Percentiles rank a stretch among this genome's conserved stretches.
These are phyloP conservation scores for Priocnemis perturbator DNA, from an alignment of 2,888 invertebrate species.

Conservation along the genomic window DNA sequence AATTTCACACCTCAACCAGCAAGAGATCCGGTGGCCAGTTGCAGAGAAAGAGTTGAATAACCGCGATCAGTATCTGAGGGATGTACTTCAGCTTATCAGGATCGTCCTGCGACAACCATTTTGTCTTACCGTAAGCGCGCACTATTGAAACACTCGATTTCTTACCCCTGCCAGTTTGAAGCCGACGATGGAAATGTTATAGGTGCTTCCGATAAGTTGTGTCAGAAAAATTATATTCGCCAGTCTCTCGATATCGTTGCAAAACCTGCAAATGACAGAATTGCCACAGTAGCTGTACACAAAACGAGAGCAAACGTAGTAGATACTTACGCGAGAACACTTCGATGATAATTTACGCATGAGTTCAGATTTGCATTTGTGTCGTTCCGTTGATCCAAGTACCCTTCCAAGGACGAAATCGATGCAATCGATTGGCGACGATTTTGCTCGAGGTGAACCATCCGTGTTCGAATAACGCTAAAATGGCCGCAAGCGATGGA, in stretches of 20 bases:
- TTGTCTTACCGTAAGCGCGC: neutral
- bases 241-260: constrained; percentile 42
- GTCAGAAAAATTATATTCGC: constrained; percentile 44
- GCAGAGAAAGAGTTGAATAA: constrained; percentile 54
- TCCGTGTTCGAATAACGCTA: constrained; percentile 27
- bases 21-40: constrained; percentile 58
- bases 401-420: no score
- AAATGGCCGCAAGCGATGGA: constrained; percentile 50
- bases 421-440: no score
- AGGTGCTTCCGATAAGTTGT: constrained; percentile 52
- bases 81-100: constrained; percentile 49
- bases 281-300: no score
- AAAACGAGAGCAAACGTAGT: neutral
- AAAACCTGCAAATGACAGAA: constrained; percentile 33
- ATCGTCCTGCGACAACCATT: constrained; percentile 41
- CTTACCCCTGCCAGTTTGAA: constrained; percentile 54
- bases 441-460: no score
- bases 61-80: constrained; percentile 47
- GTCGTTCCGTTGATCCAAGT: neutral
- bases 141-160: neutral
- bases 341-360: constrained; percentile 41
- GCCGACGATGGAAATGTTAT: constrained; percentile 53
- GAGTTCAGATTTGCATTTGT: constrained; percentile 12
- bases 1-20: constrained; percentile 41
- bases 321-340: constrained; percentile 45